Conservation (phyloP, 1,140 invertebrate genomes). For the Macrocentrus cingulum region DNA sequence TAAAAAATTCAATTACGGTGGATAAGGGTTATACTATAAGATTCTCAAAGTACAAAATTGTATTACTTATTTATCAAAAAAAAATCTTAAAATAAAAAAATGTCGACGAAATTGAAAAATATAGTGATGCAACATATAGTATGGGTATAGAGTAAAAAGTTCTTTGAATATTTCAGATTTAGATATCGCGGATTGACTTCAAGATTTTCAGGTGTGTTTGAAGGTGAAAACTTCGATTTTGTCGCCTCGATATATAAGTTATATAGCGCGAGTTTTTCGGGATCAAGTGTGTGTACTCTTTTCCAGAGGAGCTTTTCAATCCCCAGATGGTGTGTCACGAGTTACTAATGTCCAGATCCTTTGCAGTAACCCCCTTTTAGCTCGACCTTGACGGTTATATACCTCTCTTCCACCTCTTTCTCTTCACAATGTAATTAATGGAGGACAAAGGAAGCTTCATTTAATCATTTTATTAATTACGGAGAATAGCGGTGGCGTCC, state of each 20-base stretch:
- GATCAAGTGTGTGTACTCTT: too few species aligned
- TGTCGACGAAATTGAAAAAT: neutral
- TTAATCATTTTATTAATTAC: constrained; percentile 41
- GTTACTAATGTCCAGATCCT: constrained; percentile 2
- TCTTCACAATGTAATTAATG: constrained; percentile 32
- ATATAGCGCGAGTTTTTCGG: too few species aligned
- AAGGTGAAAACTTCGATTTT: constrained; percentile 8
- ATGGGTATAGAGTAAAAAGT: constrained; percentile 21
- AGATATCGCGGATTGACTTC: neutral
- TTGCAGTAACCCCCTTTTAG: neutral
- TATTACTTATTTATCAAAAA: too few species aligned
- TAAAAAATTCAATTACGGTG: too few species aligned
- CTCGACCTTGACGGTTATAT: neutral
- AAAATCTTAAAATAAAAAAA: neutral
- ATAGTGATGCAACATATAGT: constrained; percentile 30
- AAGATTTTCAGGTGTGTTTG: constrained; percentile 10
- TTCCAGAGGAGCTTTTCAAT: neutral
- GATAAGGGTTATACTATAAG: too few species aligned
- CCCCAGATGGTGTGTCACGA: constrained; percentile 3
- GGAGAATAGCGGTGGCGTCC: constrained; percentile 23
- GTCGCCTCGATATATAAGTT: too few species aligned
- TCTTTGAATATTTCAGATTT: constrained; percentile 30
- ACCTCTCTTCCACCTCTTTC: neutral
- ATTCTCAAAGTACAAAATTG: too few species aligned
- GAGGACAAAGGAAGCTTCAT: constrained; percentile 32